Evolutionary conservation across 37 sponge, comb jelly and placozoan species (phyloP), one percentile per base, ranked within the genome.

Genomic region (Chondrilla cf. caribensis): DNA sequence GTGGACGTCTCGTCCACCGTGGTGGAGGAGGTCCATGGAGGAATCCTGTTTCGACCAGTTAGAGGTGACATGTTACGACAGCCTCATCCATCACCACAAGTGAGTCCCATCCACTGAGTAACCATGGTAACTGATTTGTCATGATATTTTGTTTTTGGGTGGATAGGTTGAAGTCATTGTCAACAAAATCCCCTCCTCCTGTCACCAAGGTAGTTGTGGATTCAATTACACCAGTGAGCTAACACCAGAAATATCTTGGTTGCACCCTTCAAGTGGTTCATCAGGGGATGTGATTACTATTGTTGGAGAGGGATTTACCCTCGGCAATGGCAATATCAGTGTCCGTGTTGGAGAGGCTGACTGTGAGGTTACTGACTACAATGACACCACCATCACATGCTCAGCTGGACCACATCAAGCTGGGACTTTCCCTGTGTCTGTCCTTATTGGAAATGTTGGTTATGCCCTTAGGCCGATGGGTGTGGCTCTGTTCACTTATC

Each of bases 161-260:
- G n/a, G n/a, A n/a, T 58, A 92, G 92, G 89, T 90, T 54, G 90
- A 86, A 58, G 95, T 95, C 31, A 80, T 86, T 22, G 81, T 95
- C 32, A 86, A 91, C 65, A 47, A 62, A 21, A 89, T 91, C 28
- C 95, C 93, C 54, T 83, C 95, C 17, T 89, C 89, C 35, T 95
- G 95, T 57, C 55, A 6, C 26, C 62, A 54, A 31, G 38, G 73
- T 8, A 89, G 78, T 82, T 95, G 95, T 60, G 31, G 44, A 36
- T 89, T 89, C 68, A 79, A 68, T 40, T 88, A 58, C 55, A 41
- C 65, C 24, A 40, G 51, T 24, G 44, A 42, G 15, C n/a, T 9
- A 25, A 89, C 87, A 58, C 91, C 88, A 11, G 2, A 33, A 35
- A 19, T 0, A 29, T 25, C 19, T 35, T 21, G 79, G 19, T 25